These are phyloP conservation scores for Bolborhynchus lineola DNA, from an alignment of 2,113 vertebrate genomes.

Conservation along the genomic window DNA sequence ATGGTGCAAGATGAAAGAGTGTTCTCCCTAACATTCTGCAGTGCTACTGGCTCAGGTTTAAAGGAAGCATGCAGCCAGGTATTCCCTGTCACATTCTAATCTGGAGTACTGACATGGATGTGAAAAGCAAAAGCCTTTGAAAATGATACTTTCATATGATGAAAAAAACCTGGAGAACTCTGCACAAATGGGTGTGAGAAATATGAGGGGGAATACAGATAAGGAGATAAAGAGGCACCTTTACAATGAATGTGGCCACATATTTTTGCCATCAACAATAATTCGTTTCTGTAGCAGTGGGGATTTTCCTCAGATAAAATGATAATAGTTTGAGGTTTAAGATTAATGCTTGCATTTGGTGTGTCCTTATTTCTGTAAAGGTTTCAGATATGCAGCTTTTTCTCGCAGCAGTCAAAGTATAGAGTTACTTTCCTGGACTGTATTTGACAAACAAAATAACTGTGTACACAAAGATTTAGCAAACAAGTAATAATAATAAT, in stretches of 20 bases:
- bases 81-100: slow-evolving; percentile 74
- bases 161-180: slow-evolving; percentile 65
- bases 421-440: neutral
- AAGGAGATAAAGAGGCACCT: slow-evolving; percentile 67
- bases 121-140: slow-evolving; percentile 77
- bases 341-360: neutral
- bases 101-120: slow-evolving; percentile 67
- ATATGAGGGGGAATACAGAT: slow-evolving; percentile 24
- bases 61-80: slow-evolving; percentile 76
- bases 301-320: slow-evolving; percentile 50
- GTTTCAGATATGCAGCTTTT: neutral
- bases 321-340: neutral
- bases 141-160: slow-evolving; percentile 72
- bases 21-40: slow-evolving; percentile 51
- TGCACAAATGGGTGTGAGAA: slow-evolving; percentile 61
- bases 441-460: neutral
- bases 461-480: neutral
- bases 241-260: slow-evolving; percentile 8
- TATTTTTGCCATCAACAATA: slow-evolving; percentile 44
- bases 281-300: slow-evolving; percentile 19
- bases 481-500: neutral
- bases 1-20: slow-evolving; percentile 74
- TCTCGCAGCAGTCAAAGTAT: neutral
- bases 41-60: slow-evolving; percentile 78
- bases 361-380: neutral